Conservation (phyloP, 2,113 vertebrate genomes). For the Notarius lentiginosus region DNA sequence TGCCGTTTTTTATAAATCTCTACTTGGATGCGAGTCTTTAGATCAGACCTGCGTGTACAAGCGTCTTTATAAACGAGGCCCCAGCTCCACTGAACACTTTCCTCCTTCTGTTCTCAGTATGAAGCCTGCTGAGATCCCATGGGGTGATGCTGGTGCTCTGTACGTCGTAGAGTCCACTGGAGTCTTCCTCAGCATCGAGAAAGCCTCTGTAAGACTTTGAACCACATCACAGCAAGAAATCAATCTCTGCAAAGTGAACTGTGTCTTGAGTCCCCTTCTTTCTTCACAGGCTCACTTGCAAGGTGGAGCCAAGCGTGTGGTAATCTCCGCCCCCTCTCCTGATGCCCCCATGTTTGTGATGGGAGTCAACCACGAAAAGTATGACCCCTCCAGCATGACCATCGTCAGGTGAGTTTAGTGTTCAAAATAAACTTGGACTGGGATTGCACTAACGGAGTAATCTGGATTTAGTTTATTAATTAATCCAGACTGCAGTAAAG, state of each 20-base stretch:
- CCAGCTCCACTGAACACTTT: neutral
- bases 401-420: conserved; percentile 78
- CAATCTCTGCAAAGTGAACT: neutral
- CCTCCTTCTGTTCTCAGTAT: conserved; percentile 57
- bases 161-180: conserved; percentile 87
- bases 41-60: neutral
- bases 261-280: neutral
- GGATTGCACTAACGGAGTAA: neutral
- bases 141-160: conserved; percentile 71
- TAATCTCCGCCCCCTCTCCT: conserved; percentile 83
- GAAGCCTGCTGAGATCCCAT: conserved; percentile 80
- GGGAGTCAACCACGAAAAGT: conserved; percentile 86
- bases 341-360: conserved; percentile 88
- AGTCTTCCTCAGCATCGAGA: conserved; percentile 80
- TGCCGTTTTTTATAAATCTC: neutral
- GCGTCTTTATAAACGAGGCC: neutral
- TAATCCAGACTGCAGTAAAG: neutral
- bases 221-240: neutral
- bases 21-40: neutral
- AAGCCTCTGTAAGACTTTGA: conserved; percentile 73
- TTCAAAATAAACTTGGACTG: neutral
- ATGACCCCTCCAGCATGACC: conserved; percentile 79
- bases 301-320: conserved; percentile 79
- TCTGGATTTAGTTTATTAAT: neutral
- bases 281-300: conserved; percentile 72